Evolutionary conservation across 2,888 invertebrate species (phyloP).

Genomic region (Microplitis deprimator): DNA sequence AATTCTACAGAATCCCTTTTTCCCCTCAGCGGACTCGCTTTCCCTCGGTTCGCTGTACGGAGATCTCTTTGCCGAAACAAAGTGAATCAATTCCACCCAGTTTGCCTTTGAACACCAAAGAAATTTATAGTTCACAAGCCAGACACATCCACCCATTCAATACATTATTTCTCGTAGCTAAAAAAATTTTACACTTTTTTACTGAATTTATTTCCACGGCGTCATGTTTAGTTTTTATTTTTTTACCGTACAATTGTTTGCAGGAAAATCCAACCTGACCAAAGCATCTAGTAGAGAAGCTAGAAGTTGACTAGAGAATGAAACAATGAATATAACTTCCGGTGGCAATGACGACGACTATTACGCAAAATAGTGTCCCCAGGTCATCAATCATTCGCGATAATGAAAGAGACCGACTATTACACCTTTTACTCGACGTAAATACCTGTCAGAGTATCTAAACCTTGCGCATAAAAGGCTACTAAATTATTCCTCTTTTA

Average conservation of each 20-base stretch:
- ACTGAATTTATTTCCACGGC: background rate
- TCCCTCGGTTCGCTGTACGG: background rate
- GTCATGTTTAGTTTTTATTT: background rate
- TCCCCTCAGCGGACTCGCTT: background rate
- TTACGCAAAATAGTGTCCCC: background rate
- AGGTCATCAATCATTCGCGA: background rate
- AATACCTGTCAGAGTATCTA: background rate
- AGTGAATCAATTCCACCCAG: constrained; percentile 59
- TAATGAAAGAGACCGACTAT: background rate
- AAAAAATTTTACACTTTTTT: background rate
- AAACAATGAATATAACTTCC: background rate
- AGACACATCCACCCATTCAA: background rate
- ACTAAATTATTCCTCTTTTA: no score
- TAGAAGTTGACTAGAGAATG: no score
- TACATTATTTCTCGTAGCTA: background rate
- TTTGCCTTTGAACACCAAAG: constrained; percentile 56
- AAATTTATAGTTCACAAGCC: constrained; percentile 52
- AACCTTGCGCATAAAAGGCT: no score
- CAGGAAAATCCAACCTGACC: no score
- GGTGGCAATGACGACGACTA: background rate
- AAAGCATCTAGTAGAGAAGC: no score
- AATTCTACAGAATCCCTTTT: background rate
- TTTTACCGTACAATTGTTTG: background rate
- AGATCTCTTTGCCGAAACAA: constrained; percentile 43
- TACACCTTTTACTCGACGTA: background rate